These are phyloP conservation scores for Tupaia chinensis DNA, from an alignment of 2,113 vertebrate genomes.

Conservation along the genomic window DNA sequence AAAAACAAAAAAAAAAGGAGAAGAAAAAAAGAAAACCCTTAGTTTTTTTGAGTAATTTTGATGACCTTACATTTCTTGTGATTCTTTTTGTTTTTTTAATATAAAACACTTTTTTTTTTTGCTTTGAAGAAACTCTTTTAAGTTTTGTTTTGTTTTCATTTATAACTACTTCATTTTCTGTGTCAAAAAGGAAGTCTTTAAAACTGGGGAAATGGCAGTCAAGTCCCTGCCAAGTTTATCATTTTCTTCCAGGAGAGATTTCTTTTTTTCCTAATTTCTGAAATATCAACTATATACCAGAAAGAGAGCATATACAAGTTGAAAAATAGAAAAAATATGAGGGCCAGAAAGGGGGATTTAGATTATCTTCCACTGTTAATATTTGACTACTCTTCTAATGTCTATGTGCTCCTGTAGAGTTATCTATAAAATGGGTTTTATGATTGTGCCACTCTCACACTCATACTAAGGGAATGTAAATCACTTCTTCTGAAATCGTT, in stretches of 20 bases:
- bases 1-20: background rate
- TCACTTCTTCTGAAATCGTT: background rate
- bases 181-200: constrained; percentile 53
- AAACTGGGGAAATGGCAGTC: constrained; percentile 39
- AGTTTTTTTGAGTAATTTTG: constrained; percentile 17
- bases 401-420: background rate
- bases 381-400: background rate
- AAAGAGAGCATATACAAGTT: background rate
- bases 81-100: constrained; percentile 55
- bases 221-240: constrained; percentile 65
- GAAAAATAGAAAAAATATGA: constrained; percentile 42
- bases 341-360: background rate
- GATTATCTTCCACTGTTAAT: constrained; percentile 23
- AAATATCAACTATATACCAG: constrained; percentile 17
- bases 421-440: background rate
- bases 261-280: constrained; percentile 31
- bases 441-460: background rate
- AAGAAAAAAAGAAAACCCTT: constrained; percentile 26
- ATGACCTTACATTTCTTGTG: background rate
- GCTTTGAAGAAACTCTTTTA: constrained; percentile 59
- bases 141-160: background rate
- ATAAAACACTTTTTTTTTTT: constrained; percentile 28
- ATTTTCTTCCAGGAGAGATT: constrained; percentile 40
- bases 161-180: constrained; percentile 58
- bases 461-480: background rate